Evolutionary conservation across 2,113 vertebrate genomes (phyloP), one percentile per base, ranked within the genome.

Genomic region (Dipodomys merriami): DNA sequence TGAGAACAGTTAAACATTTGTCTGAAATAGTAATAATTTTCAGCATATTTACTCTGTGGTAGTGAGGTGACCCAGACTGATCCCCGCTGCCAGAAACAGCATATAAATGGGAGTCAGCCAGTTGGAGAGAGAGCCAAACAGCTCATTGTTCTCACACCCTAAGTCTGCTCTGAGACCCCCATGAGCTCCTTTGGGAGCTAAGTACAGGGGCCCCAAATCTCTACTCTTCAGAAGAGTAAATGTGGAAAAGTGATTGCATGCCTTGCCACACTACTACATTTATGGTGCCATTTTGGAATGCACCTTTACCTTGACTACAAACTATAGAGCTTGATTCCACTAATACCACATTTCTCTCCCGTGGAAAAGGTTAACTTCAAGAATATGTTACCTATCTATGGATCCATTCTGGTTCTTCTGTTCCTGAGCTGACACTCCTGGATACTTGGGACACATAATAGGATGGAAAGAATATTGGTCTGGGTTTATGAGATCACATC

Each of bases 11-110:
- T 92, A 92, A 91, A 84, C 92, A 93, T 96, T 95, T 94, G 80
- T 96, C 95, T 95, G 93, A 95, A 96, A 95, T 60, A 85, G 90
- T 93, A 92, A 95, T 96, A 91, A 93, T 86, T 96, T 96, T 85
- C 87, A 94, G 78, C 77, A 74, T 94, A 89, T 94, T 92, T 91
- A 93, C 91, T 91, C 76, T 76, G 78, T 87, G 84, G 60, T 72
- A 35, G 27, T 72, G 86, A 77, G 46, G 64, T 95, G 90, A 94
- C 91, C 89, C 93, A 95, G 96, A 64, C 85, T 86, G 85, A 65
- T 83, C 85, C 86, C 88, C 86, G 53, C 76, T 92, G 92, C 92
- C 91, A 91, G 87, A 96, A 95, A 91, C 68, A 81, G 84, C 91
- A 77, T 92, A 94, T 85, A 88, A 95, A 84, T 92, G 94, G 93